phyloP scores from a whole-genome alignment of 2,888 invertebrate species.

The Leptarthrus brevirostris region DNA sequence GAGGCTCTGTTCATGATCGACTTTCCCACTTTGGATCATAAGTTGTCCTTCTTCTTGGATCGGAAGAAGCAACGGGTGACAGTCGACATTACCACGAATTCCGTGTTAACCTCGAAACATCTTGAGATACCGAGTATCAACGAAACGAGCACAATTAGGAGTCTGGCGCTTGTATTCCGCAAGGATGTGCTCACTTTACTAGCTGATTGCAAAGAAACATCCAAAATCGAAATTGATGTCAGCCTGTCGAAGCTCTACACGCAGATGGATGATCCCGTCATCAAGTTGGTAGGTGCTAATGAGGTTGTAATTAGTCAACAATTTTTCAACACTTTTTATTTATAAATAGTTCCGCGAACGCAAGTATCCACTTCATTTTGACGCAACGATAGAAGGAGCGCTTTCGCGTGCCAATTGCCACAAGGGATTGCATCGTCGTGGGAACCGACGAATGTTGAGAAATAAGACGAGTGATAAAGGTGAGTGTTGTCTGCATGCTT shows the following conservation, averaged over 20 bases:
- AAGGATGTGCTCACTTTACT: slow-evolving; percentile 63
- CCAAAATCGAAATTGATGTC: slow-evolving; percentile 64
- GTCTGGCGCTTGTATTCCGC: slow-evolving; percentile 64
- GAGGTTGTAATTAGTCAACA: slow-evolving; percentile 24
- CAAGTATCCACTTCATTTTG: slow-evolving; percentile 67
- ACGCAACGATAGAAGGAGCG: slow-evolving; percentile 64
- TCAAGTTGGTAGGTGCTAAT: slow-evolving; percentile 63
- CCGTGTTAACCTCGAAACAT: slow-evolving; percentile 64
- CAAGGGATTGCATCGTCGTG: slow-evolving; percentile 62
- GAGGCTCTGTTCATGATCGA: slow-evolving; percentile 68
- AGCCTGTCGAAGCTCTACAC: slow-evolving; percentile 65
- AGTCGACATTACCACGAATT: slow-evolving; percentile 64
- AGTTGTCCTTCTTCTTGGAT: slow-evolving; percentile 67
- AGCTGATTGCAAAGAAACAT: slow-evolving; percentile 66
- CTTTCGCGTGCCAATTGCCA: slow-evolving; percentile 66
- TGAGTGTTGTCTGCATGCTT: slow-evolving; percentile 55
- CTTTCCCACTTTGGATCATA: slow-evolving; percentile 66
- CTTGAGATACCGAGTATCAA: slow-evolving; percentile 66
- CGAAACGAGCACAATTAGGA: slow-evolving; percentile 66
- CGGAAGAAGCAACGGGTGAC: slow-evolving; percentile 66
- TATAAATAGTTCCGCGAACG: slow-evolving; percentile 64
- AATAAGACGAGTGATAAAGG: slow-evolving; percentile 65
- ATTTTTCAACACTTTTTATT: background rate
- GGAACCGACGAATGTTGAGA: slow-evolving; percentile 64
- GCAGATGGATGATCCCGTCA: slow-evolving; percentile 67